Evolutionary conservation across 2,797 vertebrate species (phyloP).

Genomic region (Sebastes minor): DNA sequence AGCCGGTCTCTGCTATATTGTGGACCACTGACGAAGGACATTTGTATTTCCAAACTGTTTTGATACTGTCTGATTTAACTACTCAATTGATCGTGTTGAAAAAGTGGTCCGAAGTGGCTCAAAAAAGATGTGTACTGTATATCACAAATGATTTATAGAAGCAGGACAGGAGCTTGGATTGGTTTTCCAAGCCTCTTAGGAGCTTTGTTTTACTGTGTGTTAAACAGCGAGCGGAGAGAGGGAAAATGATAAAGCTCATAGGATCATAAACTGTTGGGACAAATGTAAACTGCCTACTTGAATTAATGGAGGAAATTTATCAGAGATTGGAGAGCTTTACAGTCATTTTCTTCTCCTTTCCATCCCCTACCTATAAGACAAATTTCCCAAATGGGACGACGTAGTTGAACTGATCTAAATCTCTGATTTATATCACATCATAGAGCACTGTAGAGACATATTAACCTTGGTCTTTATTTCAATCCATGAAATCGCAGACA

Average conservation of each 20-base stretch:
- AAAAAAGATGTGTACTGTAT: slow-evolving; percentile 36
- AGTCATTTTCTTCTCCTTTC: slow-evolving; percentile 13
- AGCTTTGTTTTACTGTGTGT: slow-evolving; percentile 54
- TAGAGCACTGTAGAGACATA: slow-evolving; percentile 11
- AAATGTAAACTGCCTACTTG: slow-evolving; percentile 53
- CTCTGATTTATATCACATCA: slow-evolving; percentile 49
- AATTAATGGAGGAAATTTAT: slow-evolving; percentile 42
- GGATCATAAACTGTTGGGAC: slow-evolving; percentile 47
- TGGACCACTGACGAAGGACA: slow-evolving; percentile 55
- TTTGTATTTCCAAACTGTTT: slow-evolving; percentile 65
- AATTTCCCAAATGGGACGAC: slow-evolving; percentile 41
- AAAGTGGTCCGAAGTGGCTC: slow-evolving; percentile 51
- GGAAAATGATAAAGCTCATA: slow-evolving; percentile 45
- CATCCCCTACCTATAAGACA: slow-evolving; percentile 6
- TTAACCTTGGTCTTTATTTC: slow-evolving; percentile 49
- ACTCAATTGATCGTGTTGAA: slow-evolving; percentile 56
- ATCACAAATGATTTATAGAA: slow-evolving; percentile 64
- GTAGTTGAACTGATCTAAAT: slow-evolving; percentile 33
- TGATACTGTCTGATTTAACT: slow-evolving; percentile 64
- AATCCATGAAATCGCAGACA: slow-evolving; percentile 13
- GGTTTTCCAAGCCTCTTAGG: slow-evolving; percentile 49
- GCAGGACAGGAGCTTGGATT: slow-evolving; percentile 49
- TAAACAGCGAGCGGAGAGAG: slow-evolving; percentile 46
- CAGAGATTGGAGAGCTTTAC: slow-evolving; percentile 39
- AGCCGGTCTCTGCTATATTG: slow-evolving; percentile 54